phyloP scores from a whole-genome alignment of 1,140 invertebrate species.

The Drosophila novamexicana region DNA sequence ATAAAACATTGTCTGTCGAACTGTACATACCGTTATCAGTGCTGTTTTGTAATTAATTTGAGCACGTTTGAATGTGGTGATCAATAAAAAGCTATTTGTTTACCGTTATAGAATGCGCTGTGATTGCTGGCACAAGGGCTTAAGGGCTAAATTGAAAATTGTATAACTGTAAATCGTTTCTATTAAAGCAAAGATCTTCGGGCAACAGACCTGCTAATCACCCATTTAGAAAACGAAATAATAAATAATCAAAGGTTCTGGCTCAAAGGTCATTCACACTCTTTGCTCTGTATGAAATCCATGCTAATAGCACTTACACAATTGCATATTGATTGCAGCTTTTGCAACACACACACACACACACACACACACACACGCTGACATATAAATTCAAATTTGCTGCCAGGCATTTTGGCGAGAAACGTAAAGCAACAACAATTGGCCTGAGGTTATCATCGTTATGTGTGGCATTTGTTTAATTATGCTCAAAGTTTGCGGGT shows the following conservation, averaged over 20 bases:
- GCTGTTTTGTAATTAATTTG: constrained; percentile 11
- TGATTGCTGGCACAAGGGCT: neutral
- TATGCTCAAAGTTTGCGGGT: constrained; percentile 33
- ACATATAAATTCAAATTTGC: neutral
- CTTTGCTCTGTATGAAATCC: neutral
- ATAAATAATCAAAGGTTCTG: constrained; percentile 1
- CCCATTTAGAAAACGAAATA: neutral
- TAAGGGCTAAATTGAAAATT: neutral
- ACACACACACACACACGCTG: neutral
- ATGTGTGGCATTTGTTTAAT: constrained; percentile 31
- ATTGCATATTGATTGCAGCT: constrained; percentile 19
- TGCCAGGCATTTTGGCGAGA: constrained; percentile 4
- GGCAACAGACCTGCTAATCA: constrained; percentile 6
- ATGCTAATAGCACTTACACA: constrained; percentile 12
- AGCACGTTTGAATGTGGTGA: neutral
- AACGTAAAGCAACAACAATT: constrained; percentile 3
- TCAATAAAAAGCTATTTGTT: constrained; percentile 9
- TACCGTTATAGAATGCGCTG: neutral
- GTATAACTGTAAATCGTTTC: neutral
- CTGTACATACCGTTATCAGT: neutral
- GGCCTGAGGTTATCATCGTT: constrained; percentile 18
- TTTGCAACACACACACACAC: neutral
- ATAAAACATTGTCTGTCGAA: neutral
- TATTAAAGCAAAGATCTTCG: neutral
- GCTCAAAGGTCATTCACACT: constrained; percentile 16